Base-by-base conservation (phyloP, 2,888 invertebrate genomes). In the Archaeoteleia sp. region DNA sequence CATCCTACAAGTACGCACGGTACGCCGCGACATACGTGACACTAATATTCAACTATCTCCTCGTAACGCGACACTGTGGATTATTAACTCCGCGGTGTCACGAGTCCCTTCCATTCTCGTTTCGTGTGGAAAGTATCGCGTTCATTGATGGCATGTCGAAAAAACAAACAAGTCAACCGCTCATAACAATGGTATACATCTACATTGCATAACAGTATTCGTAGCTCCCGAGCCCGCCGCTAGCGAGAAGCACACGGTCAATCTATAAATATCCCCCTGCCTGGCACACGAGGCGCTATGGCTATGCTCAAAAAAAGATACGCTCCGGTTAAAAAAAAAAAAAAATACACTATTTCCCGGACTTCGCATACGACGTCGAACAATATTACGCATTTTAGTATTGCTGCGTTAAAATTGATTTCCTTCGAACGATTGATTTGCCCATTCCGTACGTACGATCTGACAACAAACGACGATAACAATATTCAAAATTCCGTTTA, bases 181-280 rank as follows among this genome's bases (percentile, higher is more conserved):
- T 13, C 40, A 46, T 32, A 43, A 51, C 30, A 45, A 12, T 7
- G 14, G 23, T 40, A 17, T 37, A 43, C 45, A 53, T 37, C 35
- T 46, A n/a, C 34, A 30, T 65, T 65, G 57, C 40, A 53, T 65
- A 65, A 65, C 45, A 43, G 45, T 51, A 66, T 53, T 58, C 53
- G 58, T 63, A 57, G 63, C 49, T 63, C 49, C 55, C 15, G 37
- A 35, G 43, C 23, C 40, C 17, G 20, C 45, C 51, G 46, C 14
- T 7, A 35, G 42, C 34, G 32, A 61, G 40, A 53, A 39, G 54
- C 55, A n/a, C n/a, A n/a, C n/a, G 29, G 49, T 5, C 37, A 42
- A 46, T 58, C 58, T 58, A 66, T 66, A 66, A 66, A 66, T 58
- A 66, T 25, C 25, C 46, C 54, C 53, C 29, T 40, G 40, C 17